Evolutionary conservation across 2,113 vertebrate genomes (phyloP).

Genomic region (Mesembrinibis cayennensis): DNA sequence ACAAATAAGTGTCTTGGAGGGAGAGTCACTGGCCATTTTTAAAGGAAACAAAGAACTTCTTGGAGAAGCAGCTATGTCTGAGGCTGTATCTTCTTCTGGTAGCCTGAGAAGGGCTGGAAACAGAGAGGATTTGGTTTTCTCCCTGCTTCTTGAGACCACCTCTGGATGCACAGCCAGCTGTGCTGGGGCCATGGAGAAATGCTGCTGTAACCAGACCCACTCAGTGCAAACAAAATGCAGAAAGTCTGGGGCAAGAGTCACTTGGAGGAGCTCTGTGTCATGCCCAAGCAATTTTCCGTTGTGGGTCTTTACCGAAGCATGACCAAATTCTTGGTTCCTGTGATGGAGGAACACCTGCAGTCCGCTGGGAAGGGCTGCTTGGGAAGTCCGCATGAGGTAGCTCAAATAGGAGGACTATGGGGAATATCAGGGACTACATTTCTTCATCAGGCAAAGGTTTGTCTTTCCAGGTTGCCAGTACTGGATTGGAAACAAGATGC

Average conservation of each 20-base stretch:
- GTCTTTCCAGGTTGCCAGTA: neutral
- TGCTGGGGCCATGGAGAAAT: neutral
- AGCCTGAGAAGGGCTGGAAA: neutral
- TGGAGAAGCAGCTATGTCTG: neutral
- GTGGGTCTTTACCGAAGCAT: neutral
- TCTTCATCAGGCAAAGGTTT: neutral
- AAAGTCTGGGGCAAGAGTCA: neutral
- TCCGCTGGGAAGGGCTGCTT: neutral
- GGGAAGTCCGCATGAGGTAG: neutral
- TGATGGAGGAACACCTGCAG: neutral
- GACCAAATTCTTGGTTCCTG: neutral
- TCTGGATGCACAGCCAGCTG: neutral
- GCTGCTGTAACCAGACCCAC: neutral
- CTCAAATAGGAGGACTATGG: rapidly evolving
- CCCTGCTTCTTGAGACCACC: neutral
- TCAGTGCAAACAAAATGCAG: neutral
- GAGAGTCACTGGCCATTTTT: neutral
- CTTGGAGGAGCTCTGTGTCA: neutral
- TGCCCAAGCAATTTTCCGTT: neutral
- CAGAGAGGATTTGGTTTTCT: neutral
- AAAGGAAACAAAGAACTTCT: neutral
- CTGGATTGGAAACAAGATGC: neutral
- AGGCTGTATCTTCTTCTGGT: neutral
- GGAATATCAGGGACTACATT: neutral
- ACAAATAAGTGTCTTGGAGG: neutral